Base-by-base conservation (phyloP, 2,888 invertebrate genomes). In the Epistrophella euchroma region DNA sequence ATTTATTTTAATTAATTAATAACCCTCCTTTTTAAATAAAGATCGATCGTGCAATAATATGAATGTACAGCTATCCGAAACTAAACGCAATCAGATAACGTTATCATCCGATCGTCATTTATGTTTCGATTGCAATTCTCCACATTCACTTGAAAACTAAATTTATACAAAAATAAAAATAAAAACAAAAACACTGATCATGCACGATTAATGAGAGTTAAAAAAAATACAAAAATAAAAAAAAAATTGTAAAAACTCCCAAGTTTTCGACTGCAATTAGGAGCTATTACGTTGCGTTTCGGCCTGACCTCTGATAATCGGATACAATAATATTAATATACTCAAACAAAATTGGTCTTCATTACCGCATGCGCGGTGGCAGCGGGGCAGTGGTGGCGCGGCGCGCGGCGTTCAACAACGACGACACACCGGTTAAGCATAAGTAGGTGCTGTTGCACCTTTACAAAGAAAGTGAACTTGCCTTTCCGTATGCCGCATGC, bases 191-290 rank as follows among this genome's bases (percentile, higher is more conserved):
- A 64, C 71, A 82, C 66, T 17, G 71, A 71, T 82, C 71, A 76
- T 43, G 70, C 50, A 80, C 52, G 81, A 76, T 40, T 25, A 64
- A 17, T 17, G n/a, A 62, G 10, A 43, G 28, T 40, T 56, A 62
- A 35, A 37, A 11, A 15, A 52, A 68, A 75, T 47, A 37, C 28
- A 32, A 66, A 50, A 25, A 52, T 55, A 35, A 68, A 47, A 78
- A 47, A 7, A 28, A 47, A 77, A 64, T 81, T 77, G 76, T 73
- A 64, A 62, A 76, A 72, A 80, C 37, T 55, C 50, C 19, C 76
- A 85, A 81, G 84, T 76, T 85, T 76, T 85, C 64, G 76, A 72
- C 55, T 62, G 76, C 81, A 85, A 85, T 85, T 85, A 85, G 81
- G 76, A 70, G 76, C 73, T 50, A 81, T 85, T 85, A 85, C 85